Evolutionary conservation across 2,888 invertebrate species (phyloP).

Genomic region (Dysmachus trigonus): DNA sequence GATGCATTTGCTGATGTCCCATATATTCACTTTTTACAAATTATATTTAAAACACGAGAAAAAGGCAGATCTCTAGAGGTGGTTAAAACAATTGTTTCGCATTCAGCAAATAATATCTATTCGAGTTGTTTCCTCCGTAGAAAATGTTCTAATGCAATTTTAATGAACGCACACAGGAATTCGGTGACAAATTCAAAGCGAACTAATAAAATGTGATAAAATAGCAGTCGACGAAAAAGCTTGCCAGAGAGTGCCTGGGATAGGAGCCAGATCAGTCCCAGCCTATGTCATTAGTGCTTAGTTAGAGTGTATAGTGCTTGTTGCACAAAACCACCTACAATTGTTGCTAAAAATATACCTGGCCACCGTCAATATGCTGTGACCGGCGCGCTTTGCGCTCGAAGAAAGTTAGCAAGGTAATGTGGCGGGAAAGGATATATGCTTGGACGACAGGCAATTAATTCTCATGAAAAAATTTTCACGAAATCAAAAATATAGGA

Average conservation of each 20-base stretch:
- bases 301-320: constrained; percentile 41
- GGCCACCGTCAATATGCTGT: constrained; percentile 54
- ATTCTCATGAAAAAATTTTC: constrained; percentile 12
- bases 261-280: constrained; percentile 52
- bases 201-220: constrained; percentile 36
- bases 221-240: constrained; percentile 1
- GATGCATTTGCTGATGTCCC: not conserved
- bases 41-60: not conserved
- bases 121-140: not conserved
- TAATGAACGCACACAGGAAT: constrained; percentile 29
- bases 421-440: not conserved
- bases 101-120: not conserved
- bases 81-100: not conserved
- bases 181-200: constrained; percentile 31
- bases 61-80: not conserved
- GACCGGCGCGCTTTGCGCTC: constrained; percentile 51
- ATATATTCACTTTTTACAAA: not conserved
- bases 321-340: constrained; percentile 60
- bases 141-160: constrained; percentile 22
- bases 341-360: constrained; percentile 62
- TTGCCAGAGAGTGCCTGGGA: constrained; percentile 50
- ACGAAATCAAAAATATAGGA: not conserved
- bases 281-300: constrained; percentile 42
- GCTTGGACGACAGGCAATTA: constrained; percentile 25
- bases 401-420: not conserved